These are phyloP conservation scores for Daubentonia madagascariensis DNA, from an alignment of 2,113 vertebrate genomes.

Conservation along the genomic window DNA sequence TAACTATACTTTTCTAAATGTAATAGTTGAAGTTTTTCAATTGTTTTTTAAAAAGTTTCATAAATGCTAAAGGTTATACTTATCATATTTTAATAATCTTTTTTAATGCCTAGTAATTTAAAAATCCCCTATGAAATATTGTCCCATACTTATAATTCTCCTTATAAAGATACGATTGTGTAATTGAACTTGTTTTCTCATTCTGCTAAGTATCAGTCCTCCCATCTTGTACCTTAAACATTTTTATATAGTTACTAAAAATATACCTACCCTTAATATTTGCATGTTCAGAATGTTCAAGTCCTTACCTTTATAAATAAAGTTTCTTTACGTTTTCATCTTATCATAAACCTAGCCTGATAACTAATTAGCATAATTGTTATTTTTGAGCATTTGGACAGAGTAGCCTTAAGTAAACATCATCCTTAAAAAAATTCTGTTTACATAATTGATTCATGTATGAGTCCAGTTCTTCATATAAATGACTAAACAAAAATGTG, in stretches of 20 bases:
- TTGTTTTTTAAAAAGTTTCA: neutral
- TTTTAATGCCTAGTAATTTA: neutral
- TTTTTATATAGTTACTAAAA: neutral
- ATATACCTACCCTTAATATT: neutral
- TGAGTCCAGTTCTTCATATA: neutral
- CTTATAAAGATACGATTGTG: neutral
- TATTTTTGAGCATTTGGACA: neutral
- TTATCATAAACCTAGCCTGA: neutral
- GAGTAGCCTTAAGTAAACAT: neutral
- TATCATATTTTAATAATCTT: neutral
- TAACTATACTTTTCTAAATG: neutral
- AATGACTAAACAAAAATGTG: neutral
- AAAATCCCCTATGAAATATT: neutral
- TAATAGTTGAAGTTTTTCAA: neutral
- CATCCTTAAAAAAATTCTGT: constrained; percentile 7
- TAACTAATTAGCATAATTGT: neutral
- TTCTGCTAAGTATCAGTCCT: neutral
- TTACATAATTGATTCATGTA: constrained; percentile 15
- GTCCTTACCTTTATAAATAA: neutral
- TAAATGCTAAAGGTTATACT: neutral
- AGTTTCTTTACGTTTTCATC: neutral
- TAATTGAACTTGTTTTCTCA: neutral
- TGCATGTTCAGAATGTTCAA: neutral
- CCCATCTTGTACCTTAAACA: neutral
- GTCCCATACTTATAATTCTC: neutral